These are phyloP conservation scores for Hirundichthys speculiger DNA, from an alignment of 2,113 vertebrate genomes.

Conservation along the genomic window DNA sequence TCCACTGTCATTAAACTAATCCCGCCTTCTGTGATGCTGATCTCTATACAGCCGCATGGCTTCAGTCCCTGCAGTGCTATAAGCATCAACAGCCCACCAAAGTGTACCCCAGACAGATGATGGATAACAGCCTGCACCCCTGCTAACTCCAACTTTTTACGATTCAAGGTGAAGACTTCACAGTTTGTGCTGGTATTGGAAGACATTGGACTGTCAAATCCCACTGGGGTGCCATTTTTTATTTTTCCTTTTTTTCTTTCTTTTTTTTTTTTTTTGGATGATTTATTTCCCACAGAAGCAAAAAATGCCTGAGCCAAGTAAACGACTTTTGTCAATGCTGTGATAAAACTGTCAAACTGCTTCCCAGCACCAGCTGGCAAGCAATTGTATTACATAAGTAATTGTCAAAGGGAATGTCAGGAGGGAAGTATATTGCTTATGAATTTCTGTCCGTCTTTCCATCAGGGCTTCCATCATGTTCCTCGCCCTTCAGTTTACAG, in stretches of 20 bases:
- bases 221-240: conserved; percentile 54
- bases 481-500: conserved; percentile 4
- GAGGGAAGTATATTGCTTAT: conserved; percentile 51
- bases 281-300: conserved; percentile 66
- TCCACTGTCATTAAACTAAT: no score
- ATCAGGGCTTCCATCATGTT: conserved; percentile 30
- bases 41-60: conserved; percentile 59
- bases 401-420: conserved; percentile 69
- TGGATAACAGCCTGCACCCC: conserved; percentile 36
- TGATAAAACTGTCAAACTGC: conserved; percentile 76
- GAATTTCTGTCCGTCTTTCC: conserved; percentile 40
- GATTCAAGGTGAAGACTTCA: conserved; percentile 33
- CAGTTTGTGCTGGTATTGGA: conserved; percentile 28
- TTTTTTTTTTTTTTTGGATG: conserved; percentile 68
- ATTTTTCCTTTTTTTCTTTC: conserved; percentile 69
- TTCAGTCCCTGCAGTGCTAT: conserved; percentile 56
- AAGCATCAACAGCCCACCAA: conserved; percentile 46
- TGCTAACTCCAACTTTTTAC: conserved; percentile 49
- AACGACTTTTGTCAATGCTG: conserved; percentile 78
- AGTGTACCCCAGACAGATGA: not conserved
- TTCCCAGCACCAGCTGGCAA: conserved; percentile 70
- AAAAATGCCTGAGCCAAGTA: conserved; percentile 59
- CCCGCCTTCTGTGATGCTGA: conserved; percentile 16
- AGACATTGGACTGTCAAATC: conserved; percentile 67
- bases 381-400: conserved; percentile 72